A percentile compares a stretch with the other conserved stretches of the same genome.
Evolutionary conservation across 2,888 invertebrate species (phyloP).

Genomic region (Melieria crassipennis): DNA sequence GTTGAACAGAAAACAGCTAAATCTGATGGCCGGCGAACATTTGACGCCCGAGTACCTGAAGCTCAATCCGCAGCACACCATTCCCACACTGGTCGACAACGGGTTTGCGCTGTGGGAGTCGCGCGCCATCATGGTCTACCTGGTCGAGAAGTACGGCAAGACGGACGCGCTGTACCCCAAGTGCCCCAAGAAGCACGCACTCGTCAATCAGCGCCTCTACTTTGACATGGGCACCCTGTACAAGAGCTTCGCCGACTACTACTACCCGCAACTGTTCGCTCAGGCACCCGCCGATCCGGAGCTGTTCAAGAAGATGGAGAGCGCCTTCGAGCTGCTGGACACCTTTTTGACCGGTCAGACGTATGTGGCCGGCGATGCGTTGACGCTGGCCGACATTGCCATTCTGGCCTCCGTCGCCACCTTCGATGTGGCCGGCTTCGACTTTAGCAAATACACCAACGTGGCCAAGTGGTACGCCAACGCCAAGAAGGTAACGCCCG

Average conservation of each 20-base stretch:
- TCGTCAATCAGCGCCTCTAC: conserved; percentile 81
- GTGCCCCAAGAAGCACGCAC: conserved; percentile 78
- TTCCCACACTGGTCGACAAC: conserved; percentile 86
- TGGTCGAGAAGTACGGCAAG: conserved; percentile 83
- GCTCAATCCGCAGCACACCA: conserved; percentile 84
- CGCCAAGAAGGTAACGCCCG: conserved; percentile 70
- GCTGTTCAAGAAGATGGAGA: conserved; percentile 75
- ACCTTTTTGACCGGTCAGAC: conserved; percentile 75
- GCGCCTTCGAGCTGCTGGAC: conserved; percentile 76
- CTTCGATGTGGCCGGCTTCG: conserved; percentile 74
- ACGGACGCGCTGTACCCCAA: conserved; percentile 79
- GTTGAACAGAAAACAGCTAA: conserved; percentile 71
- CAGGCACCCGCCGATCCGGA: conserved; percentile 73
- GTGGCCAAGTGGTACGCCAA: conserved; percentile 73
- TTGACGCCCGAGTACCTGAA: conserved; percentile 76
- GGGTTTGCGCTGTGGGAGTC: conserved; percentile 86
- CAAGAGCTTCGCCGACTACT: conserved; percentile 75
- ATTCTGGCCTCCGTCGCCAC: conserved; percentile 76
- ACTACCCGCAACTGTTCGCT: conserved; percentile 73
- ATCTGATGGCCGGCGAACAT: conserved; percentile 74
- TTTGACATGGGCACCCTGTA: conserved; percentile 84
- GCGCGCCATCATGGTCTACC: conserved; percentile 82
- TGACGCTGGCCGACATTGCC: conserved; percentile 83
- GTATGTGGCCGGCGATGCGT: conserved; percentile 76
- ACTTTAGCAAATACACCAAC: conserved; percentile 76